Base-by-base conservation (phyloP, 1,140 invertebrate species). In the Scaptomyza graminum region DNA sequence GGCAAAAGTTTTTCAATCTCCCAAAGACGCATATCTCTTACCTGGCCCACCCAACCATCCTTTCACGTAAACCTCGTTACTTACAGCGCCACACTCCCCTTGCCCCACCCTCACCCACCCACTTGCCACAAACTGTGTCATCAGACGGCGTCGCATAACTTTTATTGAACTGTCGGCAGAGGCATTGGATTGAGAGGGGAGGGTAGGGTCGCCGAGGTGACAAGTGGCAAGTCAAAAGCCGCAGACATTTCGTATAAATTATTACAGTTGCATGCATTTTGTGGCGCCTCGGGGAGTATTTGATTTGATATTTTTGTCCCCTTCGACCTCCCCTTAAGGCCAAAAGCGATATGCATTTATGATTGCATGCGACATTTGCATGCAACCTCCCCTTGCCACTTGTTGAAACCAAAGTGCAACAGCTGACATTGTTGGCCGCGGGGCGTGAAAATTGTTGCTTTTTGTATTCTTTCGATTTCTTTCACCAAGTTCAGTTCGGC, bases 191-290 rank as follows among this genome's bases (percentile, higher is more conserved):
- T 22, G 43, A 7, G 28, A 1, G 0, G 5, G 52, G 11, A 1
- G 28, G 50, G 11, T 16, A 16, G 54, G 54, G 63, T 60, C 37
- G 46, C 31, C 61, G 71, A 75, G 82, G 82, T 85, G 82, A 72
- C 82, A 87, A 85, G 77, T 85, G 77, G 59, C 74, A 80, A 87
- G 82, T 85, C 74, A 78, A 85, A 87, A 82, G 82, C 78, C 82
- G 82, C 81, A 85, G 82, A 85, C 82, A 74, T 87, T 85, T 81
- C 31, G 75, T 81, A 85, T 85, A 81, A 85, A 87, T 85, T 85
- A 85, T 87, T 81, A 67, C 70, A 73, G 49, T 76, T 49, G 70
- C 78, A 68, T 74, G 74, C 71, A 39, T 60, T 50, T 15, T 44
- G 31, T 34, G 44, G 18, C n/a, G 49, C 22, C 18, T 41, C 7